Base-by-base conservation (phyloP, 1,140 invertebrate genomes). In the Pygmarrhopalites habei region DNA sequence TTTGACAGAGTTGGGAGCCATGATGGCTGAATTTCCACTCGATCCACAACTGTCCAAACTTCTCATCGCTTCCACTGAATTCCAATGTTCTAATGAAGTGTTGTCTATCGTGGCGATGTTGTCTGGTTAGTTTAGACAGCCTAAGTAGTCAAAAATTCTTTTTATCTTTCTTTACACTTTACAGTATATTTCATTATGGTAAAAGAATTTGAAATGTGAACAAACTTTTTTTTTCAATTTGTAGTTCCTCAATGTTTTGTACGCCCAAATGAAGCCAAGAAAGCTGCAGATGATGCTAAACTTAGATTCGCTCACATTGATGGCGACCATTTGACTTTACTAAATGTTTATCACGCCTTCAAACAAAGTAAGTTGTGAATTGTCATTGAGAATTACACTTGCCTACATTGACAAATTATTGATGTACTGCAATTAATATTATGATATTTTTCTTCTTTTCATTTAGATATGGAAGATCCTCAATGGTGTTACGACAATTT, bases 401-500 rank as follows among this genome's bases (percentile, higher is more conserved):
- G n/a, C n/a, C n/a, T n/a, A n/a, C n/a, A 30, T 21, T 15, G 30
- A 41, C 2, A 1, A 32, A 47, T 46, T 23, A 44, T 47, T 46
- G 14, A 5, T 41, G 26, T 35, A n/a, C 29, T 56, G 28, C 1
- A 30, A 39, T 56, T 58, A 29, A 58, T 58, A 67, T 68, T 43
- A 19, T 58, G 53, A 28, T 1, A 30, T 57, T 41, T 58, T 29
- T 63, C 52, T 69, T 68, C 43, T 61, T 30, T 26, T 30, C 29
- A 52, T 68, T 57, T 61, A 84, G 82, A 83, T 73, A 76, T 79
- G 80, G 92, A 98, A 78, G 93, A 97, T 79, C 86, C 89, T 0
- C 89, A 94, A 75, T 99, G 96, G 96, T 99, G 95, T 77, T 99
- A 98, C 72, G 94, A 99, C 73, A 98, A 99, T 79, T 99, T 98